Base-by-base conservation (phyloP, 2,797 vertebrate genomes). In the Halcyon badia region DNA sequence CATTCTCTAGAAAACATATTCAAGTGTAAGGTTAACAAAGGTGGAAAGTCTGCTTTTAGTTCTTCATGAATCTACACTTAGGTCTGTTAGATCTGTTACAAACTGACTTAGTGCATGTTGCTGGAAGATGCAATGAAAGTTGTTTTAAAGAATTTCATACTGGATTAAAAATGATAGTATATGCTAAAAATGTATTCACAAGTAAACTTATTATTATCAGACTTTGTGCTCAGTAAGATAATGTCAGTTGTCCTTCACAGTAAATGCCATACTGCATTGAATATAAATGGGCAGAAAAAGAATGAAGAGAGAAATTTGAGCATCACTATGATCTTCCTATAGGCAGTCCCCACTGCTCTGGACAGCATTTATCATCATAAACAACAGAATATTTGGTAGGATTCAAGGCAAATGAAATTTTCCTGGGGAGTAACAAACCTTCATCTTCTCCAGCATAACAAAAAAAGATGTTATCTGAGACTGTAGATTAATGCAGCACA, bases 361-460 rank as follows among this genome's bases (percentile, higher is more conserved):
- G 7, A 1, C 24, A 52, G 13, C 17, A 64, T 33, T 78, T 87
- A 33, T 78, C 72, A 21, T 39, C 18, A 25, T 52, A 61, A 91
- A 65, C 21, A 75, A n/a, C 5, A 72, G 13, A 76, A 64, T 61
- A 72, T 69, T 60, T 48, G 6, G 4, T 52, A 72, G 22, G 25
- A 70, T 65, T 69, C 25, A 65, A 61, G 19, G 20, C 11, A 88
- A 76, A 91, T 65, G 10, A 57, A 48, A 76, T 52, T 87, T 82
- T 5, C 25, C 12, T 68, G 11, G 6, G 44, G 20, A 90, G 7
- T 24, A 66, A 49, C 6, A 80, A 52, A 54, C 4, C 2, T 62
- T 49, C 28, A 90, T 72, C 80, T 92, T 72, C 80, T 92, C n/a
- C 12, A 77, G n/a, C 11, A 8, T 58, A 42, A n/a, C n/a, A 49